These are phyloP conservation scores for Rhea americana DNA, from an alignment of 2,113 vertebrate species.

Conservation along the genomic window DNA sequence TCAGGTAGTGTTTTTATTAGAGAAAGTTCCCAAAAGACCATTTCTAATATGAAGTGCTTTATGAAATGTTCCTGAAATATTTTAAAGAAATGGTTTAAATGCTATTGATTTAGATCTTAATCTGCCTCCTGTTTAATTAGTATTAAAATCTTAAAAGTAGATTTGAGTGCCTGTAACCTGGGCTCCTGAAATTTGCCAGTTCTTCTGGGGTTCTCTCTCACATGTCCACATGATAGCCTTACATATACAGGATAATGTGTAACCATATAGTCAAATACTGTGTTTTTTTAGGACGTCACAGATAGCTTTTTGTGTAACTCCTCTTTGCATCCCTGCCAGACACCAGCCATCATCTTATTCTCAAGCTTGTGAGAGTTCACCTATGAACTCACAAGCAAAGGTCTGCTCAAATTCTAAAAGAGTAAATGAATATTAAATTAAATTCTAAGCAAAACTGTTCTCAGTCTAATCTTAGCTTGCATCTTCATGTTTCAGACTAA, in stretches of 20 bases:
- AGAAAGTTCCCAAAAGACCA: not conserved
- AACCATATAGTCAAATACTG: not conserved
- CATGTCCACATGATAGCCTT: not conserved
- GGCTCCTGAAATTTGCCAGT: not conserved
- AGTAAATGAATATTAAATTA: not conserved
- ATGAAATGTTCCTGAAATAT: not conserved
- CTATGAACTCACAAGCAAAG: not conserved
- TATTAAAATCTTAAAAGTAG: not conserved
- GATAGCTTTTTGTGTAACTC: not conserved
- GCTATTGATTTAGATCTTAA: not conserved
- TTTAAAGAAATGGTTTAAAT: not conserved
- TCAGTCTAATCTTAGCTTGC: not conserved
- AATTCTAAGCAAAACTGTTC: not conserved
- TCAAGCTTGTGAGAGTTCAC: not conserved
- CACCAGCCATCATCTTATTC: not conserved
- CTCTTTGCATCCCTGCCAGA: fast-evolving
- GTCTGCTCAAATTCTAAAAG: not conserved
- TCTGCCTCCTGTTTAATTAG: not conserved
- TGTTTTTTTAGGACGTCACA: not conserved
- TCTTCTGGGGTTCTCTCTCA: not conserved
- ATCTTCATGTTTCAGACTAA: not conserved
- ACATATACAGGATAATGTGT: not conserved
- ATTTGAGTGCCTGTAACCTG: not conserved
- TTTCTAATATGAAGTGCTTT: not conserved
- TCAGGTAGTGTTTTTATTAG: not conserved